Conservation (phyloP, 2,888 invertebrate genomes). For the Hyposoter dolosus region DNA sequence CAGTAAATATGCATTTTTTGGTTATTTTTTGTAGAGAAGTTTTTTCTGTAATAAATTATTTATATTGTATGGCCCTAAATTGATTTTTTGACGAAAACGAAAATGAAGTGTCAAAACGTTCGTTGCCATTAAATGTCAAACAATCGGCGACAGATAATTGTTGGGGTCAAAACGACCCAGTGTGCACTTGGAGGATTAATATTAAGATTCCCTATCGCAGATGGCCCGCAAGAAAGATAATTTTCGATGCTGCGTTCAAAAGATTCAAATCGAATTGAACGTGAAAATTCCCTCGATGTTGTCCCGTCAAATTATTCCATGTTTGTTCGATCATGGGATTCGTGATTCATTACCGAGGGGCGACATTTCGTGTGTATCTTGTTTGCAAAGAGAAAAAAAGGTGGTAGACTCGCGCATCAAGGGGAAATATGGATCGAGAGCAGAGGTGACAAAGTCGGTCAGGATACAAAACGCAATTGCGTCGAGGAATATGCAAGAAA, state of each 20-base stretch:
- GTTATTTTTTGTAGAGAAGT: too few species aligned
- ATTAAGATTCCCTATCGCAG: background rate
- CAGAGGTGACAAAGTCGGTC: constrained; percentile 25
- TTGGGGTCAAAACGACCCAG: too few species aligned
- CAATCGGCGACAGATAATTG: too few species aligned
- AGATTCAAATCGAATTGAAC: constrained; percentile 22
- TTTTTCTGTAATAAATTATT: too few species aligned
- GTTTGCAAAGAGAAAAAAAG: background rate
- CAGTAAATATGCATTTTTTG: too few species aligned
- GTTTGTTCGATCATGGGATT: constrained; percentile 35
- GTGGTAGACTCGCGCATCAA: background rate
- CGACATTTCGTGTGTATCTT: background rate
- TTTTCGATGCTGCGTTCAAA: background rate
- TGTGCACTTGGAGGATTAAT: background rate
- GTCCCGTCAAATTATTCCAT: constrained; percentile 27
- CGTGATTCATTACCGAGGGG: constrained; percentile 30
- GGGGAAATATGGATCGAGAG: constrained; percentile 11
- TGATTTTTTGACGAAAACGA: too few species aligned
- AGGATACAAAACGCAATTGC: constrained; percentile 26
- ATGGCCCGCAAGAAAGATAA: background rate
- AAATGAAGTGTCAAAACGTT: too few species aligned
- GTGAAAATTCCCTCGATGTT: constrained; percentile 7
- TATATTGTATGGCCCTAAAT: too few species aligned
- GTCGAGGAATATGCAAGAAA: constrained; percentile 73
- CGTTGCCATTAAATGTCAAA: too few species aligned